Base-by-base conservation (phyloP, 2,797 vertebrate species). In the Perodicticus potto region DNA sequence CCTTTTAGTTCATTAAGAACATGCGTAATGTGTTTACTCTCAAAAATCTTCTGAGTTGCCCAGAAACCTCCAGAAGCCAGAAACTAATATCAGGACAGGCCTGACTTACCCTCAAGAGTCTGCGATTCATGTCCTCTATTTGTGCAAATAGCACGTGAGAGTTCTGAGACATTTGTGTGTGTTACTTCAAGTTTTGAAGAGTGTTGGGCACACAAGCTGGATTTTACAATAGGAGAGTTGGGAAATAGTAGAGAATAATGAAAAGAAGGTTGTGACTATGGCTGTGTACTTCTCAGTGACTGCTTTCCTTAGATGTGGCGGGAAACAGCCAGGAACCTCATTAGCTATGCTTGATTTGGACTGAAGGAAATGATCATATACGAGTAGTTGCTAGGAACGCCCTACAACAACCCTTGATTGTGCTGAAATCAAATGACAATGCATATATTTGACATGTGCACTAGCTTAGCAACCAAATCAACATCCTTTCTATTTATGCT, bases 1-100 rank as follows among this genome's bases (percentile, higher is more conserved):
- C 53, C 25, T 94, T 92, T 96, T 63, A 67, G 91, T 91, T 96
- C 63, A 23, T 53, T 80, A 82, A 63, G 53, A 93, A 94, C 93
- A 76, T n/a, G 2, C 40, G n/a, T 74, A 61, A 57, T 78, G 29
- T 80, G n/a, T 86, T 90, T 83, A 69, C 65, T 77, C 10, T 59
- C 55, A 65, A 80, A 63, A 89, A 72, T 49, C 25, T 63, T 87
- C 61, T 53, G 23, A 69, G 20, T 57, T 40, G 4, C 32, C 85
- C 61, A 86, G 27, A 90, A 80, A 37, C 5, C 32, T 37, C 27
- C 29, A 53, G 82, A 70, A 96, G 53, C 67, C 63, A 92, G 89
- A 63, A 40, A 16, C 53, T 29, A 57, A 90, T 57, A 61, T 5
- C 20, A 82, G 77, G 8, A 55, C 37, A 72, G 43, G 40, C 10